A percentile compares a stretch with the other conserved stretches of the same genome.
These are phyloP conservation scores for Chirona hameri DNA, from an alignment of 2,888 invertebrate genomes.

Conservation along the genomic window DNA sequence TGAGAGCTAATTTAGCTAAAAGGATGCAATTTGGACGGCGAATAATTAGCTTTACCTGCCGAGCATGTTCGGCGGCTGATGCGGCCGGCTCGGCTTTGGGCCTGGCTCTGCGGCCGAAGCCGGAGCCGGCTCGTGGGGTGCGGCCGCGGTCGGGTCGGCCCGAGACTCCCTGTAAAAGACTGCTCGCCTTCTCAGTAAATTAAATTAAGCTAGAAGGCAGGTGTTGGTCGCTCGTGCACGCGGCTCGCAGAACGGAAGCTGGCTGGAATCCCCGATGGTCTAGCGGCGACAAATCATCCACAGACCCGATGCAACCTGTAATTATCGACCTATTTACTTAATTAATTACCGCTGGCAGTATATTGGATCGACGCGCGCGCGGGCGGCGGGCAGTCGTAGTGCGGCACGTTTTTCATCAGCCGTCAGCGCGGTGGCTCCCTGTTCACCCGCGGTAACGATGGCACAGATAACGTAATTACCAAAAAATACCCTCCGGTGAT, in stretches of 20 bases:
- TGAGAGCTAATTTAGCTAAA: slow-evolving; percentile 27
- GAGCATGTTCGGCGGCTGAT: background rate
- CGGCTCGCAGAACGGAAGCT: background rate
- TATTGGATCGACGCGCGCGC: background rate
- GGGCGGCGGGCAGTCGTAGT: background rate
- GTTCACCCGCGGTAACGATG: background rate
- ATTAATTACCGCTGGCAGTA: background rate
- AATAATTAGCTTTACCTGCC: background rate
- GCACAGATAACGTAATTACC: slow-evolving; percentile 22
- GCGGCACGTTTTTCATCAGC: background rate
- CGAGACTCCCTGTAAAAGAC: slow-evolving; percentile 5
- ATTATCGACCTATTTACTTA: slow-evolving; percentile 27
- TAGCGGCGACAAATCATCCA: background rate
- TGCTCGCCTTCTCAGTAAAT: slow-evolving; percentile 7
- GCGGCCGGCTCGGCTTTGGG: background rate
- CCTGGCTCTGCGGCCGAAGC: background rate
- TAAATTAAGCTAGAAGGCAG: slow-evolving; percentile 28
- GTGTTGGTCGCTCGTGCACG: background rate
- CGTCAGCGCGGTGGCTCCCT: background rate
- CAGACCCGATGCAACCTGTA: slow-evolving; percentile 5
- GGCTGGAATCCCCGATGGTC: background rate
- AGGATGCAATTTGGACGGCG: slow-evolving; percentile 5
- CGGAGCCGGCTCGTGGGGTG: background rate
- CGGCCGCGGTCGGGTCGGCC: background rate
- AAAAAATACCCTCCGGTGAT: background rate